Evolutionary conservation across 2,113 vertebrate species (phyloP).

Genomic region (Sebastes fasciatus): DNA sequence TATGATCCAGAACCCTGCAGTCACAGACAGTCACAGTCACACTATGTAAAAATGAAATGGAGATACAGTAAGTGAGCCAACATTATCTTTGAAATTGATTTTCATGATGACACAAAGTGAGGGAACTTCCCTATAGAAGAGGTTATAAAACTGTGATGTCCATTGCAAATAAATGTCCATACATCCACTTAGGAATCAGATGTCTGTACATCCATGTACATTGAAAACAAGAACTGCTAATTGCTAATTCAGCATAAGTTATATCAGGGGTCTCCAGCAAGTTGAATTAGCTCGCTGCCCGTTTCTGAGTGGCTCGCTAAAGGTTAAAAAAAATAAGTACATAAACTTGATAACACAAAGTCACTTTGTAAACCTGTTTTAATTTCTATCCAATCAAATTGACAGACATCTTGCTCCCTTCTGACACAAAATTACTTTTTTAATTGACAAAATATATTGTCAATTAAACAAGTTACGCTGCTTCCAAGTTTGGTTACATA

Average conservation of each 20-base stretch:
- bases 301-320: too few species aligned
- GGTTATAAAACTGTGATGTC: background rate
- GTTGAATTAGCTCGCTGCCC: too few species aligned
- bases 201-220: background rate
- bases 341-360: background rate
- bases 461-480: too few species aligned
- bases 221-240: background rate
- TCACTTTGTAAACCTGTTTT: background rate
- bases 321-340: background rate
- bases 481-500: too few species aligned
- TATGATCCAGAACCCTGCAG: background rate
- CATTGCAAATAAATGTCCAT: background rate
- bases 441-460: too few species aligned
- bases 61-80: background rate
- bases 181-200: background rate
- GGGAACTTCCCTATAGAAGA: background rate
- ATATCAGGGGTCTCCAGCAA: too few species aligned
- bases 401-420: background rate
- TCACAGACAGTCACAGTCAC: background rate
- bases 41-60: background rate
- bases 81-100: background rate
- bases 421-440: too few species aligned
- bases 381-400: background rate
- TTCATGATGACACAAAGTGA: background rate
- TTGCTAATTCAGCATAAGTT: background rate